phyloP scores from a whole-genome alignment of 2,888 invertebrate species.

The Zele albiditarsus region DNA sequence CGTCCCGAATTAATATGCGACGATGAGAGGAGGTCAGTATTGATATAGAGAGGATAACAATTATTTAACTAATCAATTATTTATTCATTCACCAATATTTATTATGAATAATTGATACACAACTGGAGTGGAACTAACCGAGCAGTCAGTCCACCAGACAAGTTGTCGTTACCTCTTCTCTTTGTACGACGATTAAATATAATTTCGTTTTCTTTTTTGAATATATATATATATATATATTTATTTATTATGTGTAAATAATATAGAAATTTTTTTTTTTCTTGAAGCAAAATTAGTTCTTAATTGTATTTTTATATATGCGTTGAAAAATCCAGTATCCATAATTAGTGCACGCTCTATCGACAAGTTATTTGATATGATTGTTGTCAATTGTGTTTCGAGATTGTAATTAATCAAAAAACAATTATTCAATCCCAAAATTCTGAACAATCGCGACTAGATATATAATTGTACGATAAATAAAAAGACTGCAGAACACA shows the following conservation, averaged over 20 bases:
- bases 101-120: constrained; percentile 50
- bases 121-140: constrained; percentile 62
- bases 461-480: too few relatives aligned
- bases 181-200: constrained; percentile 34
- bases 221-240: too few relatives aligned
- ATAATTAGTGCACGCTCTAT: constrained; percentile 27
- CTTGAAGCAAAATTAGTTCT: background rate
- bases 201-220: constrained; percentile 26
- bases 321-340: background rate
- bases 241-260: background rate
- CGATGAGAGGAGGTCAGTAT: constrained; percentile 4
- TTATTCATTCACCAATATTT: constrained; percentile 38
- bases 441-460: too few relatives aligned
- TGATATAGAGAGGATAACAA: background rate
- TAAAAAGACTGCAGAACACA: too few relatives aligned
- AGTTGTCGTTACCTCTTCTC: constrained; percentile 66
- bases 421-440: too few relatives aligned
- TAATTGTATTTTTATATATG: constrained; percentile 23
- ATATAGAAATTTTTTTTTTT: constrained; percentile 16
- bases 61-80: background rate
- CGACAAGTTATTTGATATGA: constrained; percentile 13
- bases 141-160: constrained; percentile 73
- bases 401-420: too few relatives aligned
- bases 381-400: too few relatives aligned
- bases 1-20: background rate